Base-by-base conservation (phyloP, 2,113 vertebrate genomes). In the Nestor notabilis region DNA sequence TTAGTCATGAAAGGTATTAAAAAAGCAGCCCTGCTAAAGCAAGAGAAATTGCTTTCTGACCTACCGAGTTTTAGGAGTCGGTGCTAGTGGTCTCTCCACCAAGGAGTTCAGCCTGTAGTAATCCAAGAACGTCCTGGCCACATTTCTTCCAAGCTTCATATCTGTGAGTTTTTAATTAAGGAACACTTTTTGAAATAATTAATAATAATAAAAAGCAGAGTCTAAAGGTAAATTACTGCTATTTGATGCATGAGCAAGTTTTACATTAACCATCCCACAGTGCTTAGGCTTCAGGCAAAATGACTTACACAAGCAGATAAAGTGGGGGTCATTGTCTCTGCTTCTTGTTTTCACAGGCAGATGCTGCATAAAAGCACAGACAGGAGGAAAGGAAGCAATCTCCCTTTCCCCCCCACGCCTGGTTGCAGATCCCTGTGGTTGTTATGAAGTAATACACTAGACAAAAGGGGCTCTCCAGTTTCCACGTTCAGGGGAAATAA, bases 141-240 rank as follows among this genome's bases (percentile, higher is more conserved):
- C 99, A 2, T 99, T 99, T 87, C 98, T 98, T 85, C 99, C 99
- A 95, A 99, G 98, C 90, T 99, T 99, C 99, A 99, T 99, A 96
- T 99, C 99, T 99, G 98, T 90, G 64, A 83, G 56, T 63, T 91
- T 46, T 85, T 79, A 92, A 97, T 99, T 99, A 99, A 99, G 98
- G 98, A 96, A 10, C 29, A 4, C 72, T 91, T 93, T 93, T 78
- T 33, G 49, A 10, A 75, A 66, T 46, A 64, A 25, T 41, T 21
- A 58, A n/a, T 18, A 28, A 29, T 56, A 75, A 35, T 21, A 20
- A 35, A 63, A 27, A 78, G 13, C 43, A 61, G 28, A 92, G 14
- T 66, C 28, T 84, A 79, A 92, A 94, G 50, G 80, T 92, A 81
- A 91, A 69, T 96, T 64, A 92, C 35, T 92, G 44, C 79, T 86